Conservation (phyloP, 1,140 invertebrate genomes). For the Teleogryllus occipitalis region DNA sequence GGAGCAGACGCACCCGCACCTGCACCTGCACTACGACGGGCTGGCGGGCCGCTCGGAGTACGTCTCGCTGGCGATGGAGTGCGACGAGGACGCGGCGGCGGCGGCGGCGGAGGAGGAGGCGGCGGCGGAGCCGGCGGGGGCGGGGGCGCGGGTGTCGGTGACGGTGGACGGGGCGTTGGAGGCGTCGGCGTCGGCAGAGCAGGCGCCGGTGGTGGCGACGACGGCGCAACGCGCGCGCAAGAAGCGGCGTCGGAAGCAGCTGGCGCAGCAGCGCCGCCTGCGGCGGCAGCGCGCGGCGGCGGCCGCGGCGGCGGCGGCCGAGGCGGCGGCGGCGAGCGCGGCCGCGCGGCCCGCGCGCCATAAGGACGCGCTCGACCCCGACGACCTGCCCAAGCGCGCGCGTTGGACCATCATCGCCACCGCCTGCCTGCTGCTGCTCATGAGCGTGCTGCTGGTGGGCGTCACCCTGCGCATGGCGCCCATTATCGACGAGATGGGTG, state of each 20-base stretch:
- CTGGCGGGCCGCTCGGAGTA: constrained; percentile 13
- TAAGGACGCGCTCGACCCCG: constrained; percentile 50
- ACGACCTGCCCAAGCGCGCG: constrained; percentile 69
- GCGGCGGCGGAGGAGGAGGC: neutral
- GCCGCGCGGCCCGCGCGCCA: constrained; percentile 24
- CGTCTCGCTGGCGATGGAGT: constrained; percentile 18
- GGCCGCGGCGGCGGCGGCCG: constrained; percentile 35
- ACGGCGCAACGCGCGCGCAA: neutral
- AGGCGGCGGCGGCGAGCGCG: constrained; percentile 33
- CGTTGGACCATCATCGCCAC: constrained; percentile 83
- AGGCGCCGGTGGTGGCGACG: neutral
- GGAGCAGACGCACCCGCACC: neutral
- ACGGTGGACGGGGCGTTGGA: neutral
- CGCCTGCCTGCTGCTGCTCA: constrained; percentile 71
- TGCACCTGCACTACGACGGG: neutral
- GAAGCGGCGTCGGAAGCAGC: constrained; percentile 9
- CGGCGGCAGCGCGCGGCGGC: constrained; percentile 30
- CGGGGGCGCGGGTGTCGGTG: neutral
- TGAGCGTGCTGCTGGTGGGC: constrained; percentile 79
- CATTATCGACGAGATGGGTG: constrained; percentile 87
- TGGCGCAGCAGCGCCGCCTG: neutral
- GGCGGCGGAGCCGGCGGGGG: neutral
- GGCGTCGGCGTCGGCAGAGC: neutral
- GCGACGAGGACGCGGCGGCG: constrained; percentile 17
- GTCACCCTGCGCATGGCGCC: constrained; percentile 82